Conservation (phyloP, 2,888 invertebrate species). For the Acanthacorydalis orientalis region DNA sequence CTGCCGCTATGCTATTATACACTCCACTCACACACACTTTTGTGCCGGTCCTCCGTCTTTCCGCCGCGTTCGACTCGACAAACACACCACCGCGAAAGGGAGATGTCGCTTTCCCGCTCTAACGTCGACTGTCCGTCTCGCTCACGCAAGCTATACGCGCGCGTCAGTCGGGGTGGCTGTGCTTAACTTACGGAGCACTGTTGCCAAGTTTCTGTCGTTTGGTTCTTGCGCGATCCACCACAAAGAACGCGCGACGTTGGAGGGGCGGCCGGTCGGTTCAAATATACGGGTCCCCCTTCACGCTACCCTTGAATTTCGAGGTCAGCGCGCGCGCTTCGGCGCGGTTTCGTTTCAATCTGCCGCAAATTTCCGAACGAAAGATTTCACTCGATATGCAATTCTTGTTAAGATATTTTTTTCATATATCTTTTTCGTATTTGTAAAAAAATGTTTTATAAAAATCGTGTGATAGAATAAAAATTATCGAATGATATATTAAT, state of each 20-base stretch:
- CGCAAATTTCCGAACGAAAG: too few species aligned
- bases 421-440: too few species aligned
- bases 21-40: conserved; percentile 2
- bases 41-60: conserved; percentile 6
- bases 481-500: too few species aligned
- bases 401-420: too few species aligned
- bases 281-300: conserved; percentile 21
- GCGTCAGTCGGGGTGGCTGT: conserved; percentile 12
- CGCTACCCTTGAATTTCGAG: conserved; percentile 31
- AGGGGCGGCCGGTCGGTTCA: conserved; percentile 13
- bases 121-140: conserved; percentile 12
- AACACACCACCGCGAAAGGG: conserved; percentile 10
- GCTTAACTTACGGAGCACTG: conserved; percentile 13
- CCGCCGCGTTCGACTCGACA: conserved; percentile 8
- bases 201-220: conserved; percentile 18
- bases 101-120: conserved; percentile 10
- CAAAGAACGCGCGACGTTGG: conserved; percentile 25
- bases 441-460: too few species aligned
- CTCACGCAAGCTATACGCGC: conserved; percentile 9
- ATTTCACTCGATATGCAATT: too few species aligned
- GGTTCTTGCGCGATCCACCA: conserved; percentile 13
- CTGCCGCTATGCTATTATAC: conserved; percentile 8
- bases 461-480: too few species aligned
- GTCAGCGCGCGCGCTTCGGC: conserved; percentile 25
- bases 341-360: conserved; percentile 1